These are phyloP conservation scores for Ochotona princeps DNA, from an alignment of 2,113 vertebrate genomes.

Conservation along the genomic window DNA sequence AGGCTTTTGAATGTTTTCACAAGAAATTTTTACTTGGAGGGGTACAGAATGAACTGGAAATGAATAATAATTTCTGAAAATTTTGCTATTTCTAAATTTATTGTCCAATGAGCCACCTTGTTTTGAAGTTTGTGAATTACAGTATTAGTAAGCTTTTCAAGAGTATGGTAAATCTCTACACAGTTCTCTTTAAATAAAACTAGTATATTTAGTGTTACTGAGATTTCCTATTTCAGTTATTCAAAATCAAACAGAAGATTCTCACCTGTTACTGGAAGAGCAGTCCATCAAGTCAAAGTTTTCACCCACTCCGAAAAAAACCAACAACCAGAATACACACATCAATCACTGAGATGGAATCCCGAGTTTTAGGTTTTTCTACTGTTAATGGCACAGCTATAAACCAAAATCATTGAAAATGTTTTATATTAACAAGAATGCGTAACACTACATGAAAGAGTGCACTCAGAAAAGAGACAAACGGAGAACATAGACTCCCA, in stretches of 20 bases:
- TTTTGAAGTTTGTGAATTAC: not conserved
- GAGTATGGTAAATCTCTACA: not conserved
- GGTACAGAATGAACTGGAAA: not conserved
- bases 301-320: not conserved
- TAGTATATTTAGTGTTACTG: not conserved
- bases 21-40: not conserved
- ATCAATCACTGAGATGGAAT: not conserved
- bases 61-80: not conserved
- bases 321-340: not conserved
- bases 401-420: not conserved
- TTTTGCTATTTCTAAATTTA: not conserved
- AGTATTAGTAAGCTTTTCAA: not conserved
- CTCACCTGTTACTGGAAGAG: not conserved
- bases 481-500: not conserved
- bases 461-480: not conserved
- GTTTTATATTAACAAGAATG: not conserved
- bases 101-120: not conserved
- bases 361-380: not conserved
- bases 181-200: not conserved
- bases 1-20: not conserved
- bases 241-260: not conserved
- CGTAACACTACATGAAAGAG: not conserved
- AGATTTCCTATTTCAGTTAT: not conserved
- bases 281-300: not conserved
- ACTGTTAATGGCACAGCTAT: no score